phyloP scores from a whole-genome alignment of 2,797 vertebrate species.

The Dryobates pubescens region DNA sequence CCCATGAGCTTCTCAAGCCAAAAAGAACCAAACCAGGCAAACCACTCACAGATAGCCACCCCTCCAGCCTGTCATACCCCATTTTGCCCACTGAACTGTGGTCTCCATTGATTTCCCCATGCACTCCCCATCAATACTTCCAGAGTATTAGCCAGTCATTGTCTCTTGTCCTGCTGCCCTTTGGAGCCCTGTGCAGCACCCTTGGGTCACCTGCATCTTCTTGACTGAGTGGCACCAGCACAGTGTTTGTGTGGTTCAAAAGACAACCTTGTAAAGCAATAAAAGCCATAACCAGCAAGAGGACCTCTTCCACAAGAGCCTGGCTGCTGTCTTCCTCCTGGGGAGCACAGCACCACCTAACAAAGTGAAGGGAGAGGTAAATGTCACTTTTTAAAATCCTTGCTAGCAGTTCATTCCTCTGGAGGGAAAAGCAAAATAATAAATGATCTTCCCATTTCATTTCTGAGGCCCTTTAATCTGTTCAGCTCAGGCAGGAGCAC shows the following conservation, averaged over 20 bases:
- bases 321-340: fast-evolving
- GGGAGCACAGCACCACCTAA: not conserved
- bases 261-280: not conserved
- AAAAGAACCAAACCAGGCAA: not conserved
- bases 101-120: not conserved
- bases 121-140: not conserved
- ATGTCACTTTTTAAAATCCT: not conserved
- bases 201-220: not conserved
- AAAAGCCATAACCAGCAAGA: not conserved
- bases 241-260: not conserved
- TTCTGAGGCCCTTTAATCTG: not conserved
- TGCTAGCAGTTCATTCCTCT: not conserved
- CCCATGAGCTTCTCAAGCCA: not conserved
- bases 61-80: not conserved
- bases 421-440: not conserved
- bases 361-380: not conserved
- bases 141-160: not conserved
- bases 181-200: not conserved
- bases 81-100: fast-evolving
- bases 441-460: not conserved
- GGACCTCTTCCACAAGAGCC: not conserved
- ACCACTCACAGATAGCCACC: not conserved
- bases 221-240: not conserved
- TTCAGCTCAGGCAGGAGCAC: not conserved
- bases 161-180: not conserved